These are phyloP conservation scores for Rhadinocentrus ornatus DNA, from an alignment of 2,797 vertebrate species.

Conservation along the genomic window DNA sequence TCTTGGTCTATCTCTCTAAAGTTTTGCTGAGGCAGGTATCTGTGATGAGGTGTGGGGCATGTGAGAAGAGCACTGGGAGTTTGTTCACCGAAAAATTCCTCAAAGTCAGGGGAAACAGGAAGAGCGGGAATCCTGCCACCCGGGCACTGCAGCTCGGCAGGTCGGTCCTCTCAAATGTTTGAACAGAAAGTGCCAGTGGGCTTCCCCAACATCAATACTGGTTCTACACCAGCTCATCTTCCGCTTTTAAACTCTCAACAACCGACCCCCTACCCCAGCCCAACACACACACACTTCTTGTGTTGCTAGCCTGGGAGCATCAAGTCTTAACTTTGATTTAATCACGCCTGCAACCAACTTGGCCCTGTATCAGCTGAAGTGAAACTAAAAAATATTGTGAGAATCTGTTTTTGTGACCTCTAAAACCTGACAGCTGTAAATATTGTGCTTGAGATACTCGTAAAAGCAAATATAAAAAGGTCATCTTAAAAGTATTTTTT, in stretches of 20 bases:
- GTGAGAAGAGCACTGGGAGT: conserved; percentile 77
- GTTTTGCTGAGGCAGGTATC: conserved; percentile 85
- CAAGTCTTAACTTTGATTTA: conserved; percentile 81
- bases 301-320: conserved; percentile 70
- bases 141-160: conserved; percentile 64
- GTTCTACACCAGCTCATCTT: conserved; percentile 77
- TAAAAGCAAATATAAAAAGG: conserved; percentile 11
- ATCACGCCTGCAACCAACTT: conserved; percentile 78
- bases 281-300: conserved; percentile 39
- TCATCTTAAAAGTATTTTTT: conserved; percentile 21
- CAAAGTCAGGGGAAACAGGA: conserved; percentile 85
- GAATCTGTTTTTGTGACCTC: conserved; percentile 26
- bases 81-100: conserved; percentile 81
- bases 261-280: conserved; percentile 61
- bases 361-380: conserved; percentile 71
- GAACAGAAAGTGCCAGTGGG: conserved; percentile 80
- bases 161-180: conserved; percentile 79
- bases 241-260: conserved; percentile 82
- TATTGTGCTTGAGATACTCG: conserved; percentile 23
- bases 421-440: conserved; percentile 22
- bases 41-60: conserved; percentile 62
- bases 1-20: conserved; percentile 38
- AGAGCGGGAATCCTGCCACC: conserved; percentile 77
- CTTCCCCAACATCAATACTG: conserved; percentile 82
- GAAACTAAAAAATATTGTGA: conserved; percentile 51